phyloP scores from a whole-genome alignment of 2,888 invertebrate genomes.

The Tetranychus truncatus region DNA sequence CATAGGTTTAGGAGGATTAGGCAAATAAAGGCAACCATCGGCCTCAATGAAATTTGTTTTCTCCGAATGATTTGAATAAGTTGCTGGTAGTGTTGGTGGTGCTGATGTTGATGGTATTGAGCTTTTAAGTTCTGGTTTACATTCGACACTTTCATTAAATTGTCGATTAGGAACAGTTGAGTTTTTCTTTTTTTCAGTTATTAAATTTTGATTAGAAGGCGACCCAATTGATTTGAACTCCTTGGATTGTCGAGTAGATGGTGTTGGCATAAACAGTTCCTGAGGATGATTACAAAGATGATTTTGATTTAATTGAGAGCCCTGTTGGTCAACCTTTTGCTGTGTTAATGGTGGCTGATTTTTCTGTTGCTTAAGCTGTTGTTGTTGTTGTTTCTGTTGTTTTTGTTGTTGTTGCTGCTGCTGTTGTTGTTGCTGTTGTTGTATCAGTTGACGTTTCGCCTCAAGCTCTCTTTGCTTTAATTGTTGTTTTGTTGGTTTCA shows the following conservation, averaged over 20 bases:
- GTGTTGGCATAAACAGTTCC: not conserved
- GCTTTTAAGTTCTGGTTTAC: not conserved
- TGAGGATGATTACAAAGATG: not conserved
- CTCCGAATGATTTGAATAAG: not conserved
- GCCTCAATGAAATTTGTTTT: constrained; percentile 4
- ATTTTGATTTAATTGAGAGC: not conserved
- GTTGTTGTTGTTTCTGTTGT: constrained; percentile 1
- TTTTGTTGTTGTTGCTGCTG: not conserved
- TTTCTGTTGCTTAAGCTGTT: not conserved
- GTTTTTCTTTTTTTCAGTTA: not conserved
- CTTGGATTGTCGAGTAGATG: not conserved
- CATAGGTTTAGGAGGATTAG: constrained; percentile 18
- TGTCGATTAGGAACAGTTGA: not conserved
- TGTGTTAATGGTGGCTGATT: not conserved
- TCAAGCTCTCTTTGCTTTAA: constrained; percentile 13
- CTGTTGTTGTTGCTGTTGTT: constrained; percentile 10
- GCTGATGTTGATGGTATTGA: not conserved
- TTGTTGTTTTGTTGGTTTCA: constrained; percentile 19
- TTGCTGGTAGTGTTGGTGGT: not conserved
- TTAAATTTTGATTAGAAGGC: not conserved
- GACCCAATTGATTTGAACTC: not conserved
- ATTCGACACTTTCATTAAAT: not conserved
- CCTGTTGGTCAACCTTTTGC: not conserved
- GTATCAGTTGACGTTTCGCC: constrained; percentile 2
- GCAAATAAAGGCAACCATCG: constrained; percentile 12